Evolutionary conservation across 2,113 vertebrate genomes (phyloP).

Genomic region (Crypturellus undulatus): DNA sequence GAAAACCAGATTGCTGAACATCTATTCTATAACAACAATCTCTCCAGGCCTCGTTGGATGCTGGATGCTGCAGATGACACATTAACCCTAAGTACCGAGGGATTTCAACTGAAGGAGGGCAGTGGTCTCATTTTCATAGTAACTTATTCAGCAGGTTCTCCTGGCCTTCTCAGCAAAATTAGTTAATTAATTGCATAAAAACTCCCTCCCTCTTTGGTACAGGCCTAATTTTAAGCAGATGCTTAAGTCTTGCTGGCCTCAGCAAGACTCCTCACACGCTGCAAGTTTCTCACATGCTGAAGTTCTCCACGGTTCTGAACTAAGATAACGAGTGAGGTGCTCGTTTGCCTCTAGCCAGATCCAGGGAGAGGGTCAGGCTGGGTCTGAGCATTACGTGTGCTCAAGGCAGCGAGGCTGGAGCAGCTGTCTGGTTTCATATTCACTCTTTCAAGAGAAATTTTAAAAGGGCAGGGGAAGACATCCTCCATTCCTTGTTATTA

Average conservation of each 20-base stretch:
- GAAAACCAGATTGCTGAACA: not conserved
- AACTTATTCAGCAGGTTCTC: not conserved
- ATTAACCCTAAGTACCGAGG: not conserved
- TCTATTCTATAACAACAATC: slow-evolving; percentile 20
- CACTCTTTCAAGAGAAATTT: not conserved
- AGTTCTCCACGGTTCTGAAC: not conserved
- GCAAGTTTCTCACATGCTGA: not conserved
- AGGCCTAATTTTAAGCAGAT: not conserved
- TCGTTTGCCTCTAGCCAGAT: not conserved
- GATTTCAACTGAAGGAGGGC: slow-evolving; percentile 11
- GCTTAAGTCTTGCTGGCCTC: not conserved
- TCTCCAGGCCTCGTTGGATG: not conserved
- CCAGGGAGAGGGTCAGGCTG: not conserved
- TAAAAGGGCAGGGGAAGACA: not conserved
- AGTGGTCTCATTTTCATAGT: not conserved
- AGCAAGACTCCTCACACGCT: not conserved
- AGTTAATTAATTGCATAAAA: not conserved
- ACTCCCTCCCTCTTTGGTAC: not conserved
- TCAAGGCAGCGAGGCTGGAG: not conserved
- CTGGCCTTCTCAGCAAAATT: not conserved
- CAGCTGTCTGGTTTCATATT: not conserved
- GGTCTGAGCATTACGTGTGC: not conserved
- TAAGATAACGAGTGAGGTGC: not conserved
- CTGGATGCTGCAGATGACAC: not conserved
- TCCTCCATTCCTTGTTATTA: not conserved